phyloP scores from a whole-genome alignment of 2,113 vertebrate species.

The Strix aluco region DNA sequence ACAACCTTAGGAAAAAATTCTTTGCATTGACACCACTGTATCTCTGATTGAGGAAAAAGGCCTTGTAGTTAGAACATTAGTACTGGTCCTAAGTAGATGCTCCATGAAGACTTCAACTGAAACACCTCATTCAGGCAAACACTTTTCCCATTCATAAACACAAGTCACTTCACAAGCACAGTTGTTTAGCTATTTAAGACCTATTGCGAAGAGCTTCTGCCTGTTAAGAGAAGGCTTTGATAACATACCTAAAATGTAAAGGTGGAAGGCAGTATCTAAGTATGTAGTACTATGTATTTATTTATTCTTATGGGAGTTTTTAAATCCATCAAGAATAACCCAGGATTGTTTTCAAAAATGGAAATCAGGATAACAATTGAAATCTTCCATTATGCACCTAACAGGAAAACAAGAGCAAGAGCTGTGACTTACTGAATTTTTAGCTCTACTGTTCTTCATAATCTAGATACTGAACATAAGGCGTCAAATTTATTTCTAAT shows the following conservation, averaged over 20 bases:
- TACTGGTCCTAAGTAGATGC: not conserved
- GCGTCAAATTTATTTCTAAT: not conserved
- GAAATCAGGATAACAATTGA: not conserved
- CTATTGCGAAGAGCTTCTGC: not conserved
- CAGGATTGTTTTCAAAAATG: not conserved
- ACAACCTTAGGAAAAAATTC: not conserved
- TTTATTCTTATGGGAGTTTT: not conserved
- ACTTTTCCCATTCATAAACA: not conserved
- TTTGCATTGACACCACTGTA: not conserved
- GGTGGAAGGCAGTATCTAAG: not conserved
- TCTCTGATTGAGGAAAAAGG: not conserved
- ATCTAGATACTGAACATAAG: not conserved
- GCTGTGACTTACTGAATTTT: not conserved
- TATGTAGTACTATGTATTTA: not conserved
- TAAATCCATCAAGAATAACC: not conserved
- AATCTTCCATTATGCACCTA: accelerated
- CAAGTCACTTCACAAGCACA: not conserved
- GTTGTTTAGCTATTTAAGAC: not conserved
- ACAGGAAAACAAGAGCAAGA: not conserved
- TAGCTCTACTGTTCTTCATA: not conserved
- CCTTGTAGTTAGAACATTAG: not conserved
- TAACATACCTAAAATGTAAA: not conserved
- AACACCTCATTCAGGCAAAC: not conserved
- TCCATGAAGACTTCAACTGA: not conserved
- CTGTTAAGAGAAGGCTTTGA: not conserved